These are phyloP conservation scores for Columbina picui DNA, from an alignment of 2,113 vertebrate genomes.

Conservation along the genomic window DNA sequence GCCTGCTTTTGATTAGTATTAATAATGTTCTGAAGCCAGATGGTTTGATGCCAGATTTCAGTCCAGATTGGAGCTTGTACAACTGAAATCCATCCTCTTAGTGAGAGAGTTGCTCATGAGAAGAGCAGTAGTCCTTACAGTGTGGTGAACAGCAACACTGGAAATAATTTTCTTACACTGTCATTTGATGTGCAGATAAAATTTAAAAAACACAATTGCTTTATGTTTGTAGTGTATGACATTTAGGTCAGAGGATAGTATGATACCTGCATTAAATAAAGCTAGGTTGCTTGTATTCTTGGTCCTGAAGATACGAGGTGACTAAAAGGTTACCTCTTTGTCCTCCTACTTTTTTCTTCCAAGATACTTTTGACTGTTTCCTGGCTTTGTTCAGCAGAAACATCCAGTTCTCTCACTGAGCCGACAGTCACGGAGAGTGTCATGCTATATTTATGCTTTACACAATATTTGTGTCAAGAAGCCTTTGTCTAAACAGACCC, in stretches of 20 bases:
- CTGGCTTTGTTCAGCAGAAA: constrained; percentile 49
- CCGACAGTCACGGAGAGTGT: neutral
- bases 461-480: constrained; percentile 3
- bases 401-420: neutral
- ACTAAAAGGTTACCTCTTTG: neutral
- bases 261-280: neutral
- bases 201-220: neutral
- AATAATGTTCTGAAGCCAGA: neutral
- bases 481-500: constrained; percentile 7
- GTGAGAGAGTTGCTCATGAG: neutral
- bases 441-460: constrained; percentile 13
- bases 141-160: neutral
- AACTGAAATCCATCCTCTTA: neutral
- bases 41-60: neutral
- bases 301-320: neutral
- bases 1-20: neutral
- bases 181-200: neutral
- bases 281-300: neutral
- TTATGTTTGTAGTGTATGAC: neutral
- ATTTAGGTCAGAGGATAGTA: neutral
- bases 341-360: constrained; percentile 6
- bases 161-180: neutral
- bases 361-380: constrained; percentile 33
- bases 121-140: neutral
- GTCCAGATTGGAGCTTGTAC: neutral